phyloP scores from a whole-genome alignment of 30 jellyfish, hydroid and myxozoan genomes.

The Haliclystus octoradiatus region DNA sequence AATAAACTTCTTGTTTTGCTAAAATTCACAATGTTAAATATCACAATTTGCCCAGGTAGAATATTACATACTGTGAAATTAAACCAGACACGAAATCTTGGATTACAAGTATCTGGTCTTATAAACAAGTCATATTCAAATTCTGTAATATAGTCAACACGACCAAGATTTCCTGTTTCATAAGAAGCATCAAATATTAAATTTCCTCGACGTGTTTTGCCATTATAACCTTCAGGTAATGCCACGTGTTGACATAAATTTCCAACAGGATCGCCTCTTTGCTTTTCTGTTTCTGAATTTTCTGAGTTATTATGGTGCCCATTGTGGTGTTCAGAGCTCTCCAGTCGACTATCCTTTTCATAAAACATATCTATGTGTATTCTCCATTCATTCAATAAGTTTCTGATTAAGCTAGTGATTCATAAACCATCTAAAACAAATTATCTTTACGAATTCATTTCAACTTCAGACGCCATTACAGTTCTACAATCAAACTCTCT shows the following conservation, averaged over 20 bases:
- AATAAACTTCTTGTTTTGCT: constrained; percentile 80
- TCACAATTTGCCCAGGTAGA: constrained; percentile 60
- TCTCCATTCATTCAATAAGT: too few relatives aligned
- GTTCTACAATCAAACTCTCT: too few relatives aligned
- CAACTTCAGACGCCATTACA: too few relatives aligned
- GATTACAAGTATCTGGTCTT: constrained; percentile 91
- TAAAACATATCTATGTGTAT: too few relatives aligned
- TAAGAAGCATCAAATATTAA: constrained; percentile 66
- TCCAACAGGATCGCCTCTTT: constrained; percentile 69
- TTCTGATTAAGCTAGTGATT: too few relatives aligned
- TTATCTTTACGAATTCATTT: too few relatives aligned
- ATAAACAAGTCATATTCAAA: constrained; percentile 81
- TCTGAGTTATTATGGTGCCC: not conserved
- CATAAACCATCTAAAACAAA: too few relatives aligned
- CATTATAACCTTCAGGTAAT: constrained; percentile 44
- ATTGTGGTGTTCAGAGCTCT: too few relatives aligned
- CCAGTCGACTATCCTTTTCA: too few relatives aligned
- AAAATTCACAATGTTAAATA: constrained; percentile 74
- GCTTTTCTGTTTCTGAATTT: not conserved
- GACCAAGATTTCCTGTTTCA: constrained; percentile 87
- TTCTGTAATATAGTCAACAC: constrained; percentile 74
- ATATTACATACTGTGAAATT: constrained; percentile 72
- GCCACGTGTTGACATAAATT: constrained; percentile 59
- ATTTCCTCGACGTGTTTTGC: constrained; percentile 45
- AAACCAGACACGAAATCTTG: constrained; percentile 84